Conservation (phyloP, 2,888 invertebrate genomes). For the Hypolimnas misippus region DNA sequence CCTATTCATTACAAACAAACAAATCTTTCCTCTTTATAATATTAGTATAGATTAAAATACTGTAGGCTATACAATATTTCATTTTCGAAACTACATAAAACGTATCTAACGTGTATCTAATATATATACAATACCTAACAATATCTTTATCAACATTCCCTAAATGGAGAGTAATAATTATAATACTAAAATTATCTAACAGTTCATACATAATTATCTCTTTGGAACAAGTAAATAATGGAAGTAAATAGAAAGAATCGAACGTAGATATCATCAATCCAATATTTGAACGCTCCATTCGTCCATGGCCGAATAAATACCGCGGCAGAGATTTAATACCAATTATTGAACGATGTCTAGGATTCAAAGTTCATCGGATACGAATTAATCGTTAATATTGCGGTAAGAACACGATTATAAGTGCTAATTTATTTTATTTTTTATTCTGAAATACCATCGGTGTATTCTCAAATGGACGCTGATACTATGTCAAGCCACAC, state of each 20-base stretch:
- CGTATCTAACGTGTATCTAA: too few relatives aligned
- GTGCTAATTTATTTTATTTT: too few relatives aligned
- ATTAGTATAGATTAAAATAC: too few relatives aligned
- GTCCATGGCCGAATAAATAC: not conserved
- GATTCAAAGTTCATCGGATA: not conserved
- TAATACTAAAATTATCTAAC: not conserved
- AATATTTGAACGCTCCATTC: slow-evolving; percentile 6
- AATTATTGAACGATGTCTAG: slow-evolving; percentile 4
- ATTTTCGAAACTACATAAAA: too few relatives aligned
- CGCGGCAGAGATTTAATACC: slow-evolving; percentile 1
- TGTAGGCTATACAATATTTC: too few relatives aligned
- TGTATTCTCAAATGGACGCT: too few relatives aligned
- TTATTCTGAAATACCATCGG: too few relatives aligned
- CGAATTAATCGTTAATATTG: not conserved
- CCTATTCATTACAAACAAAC: too few relatives aligned
- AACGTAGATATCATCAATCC: slow-evolving; percentile 1
- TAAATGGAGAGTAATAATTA: not conserved
- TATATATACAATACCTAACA: too few relatives aligned
- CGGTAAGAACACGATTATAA: not conserved
- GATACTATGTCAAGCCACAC: too few relatives aligned
- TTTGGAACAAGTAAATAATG: not conserved
- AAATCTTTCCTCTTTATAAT: too few relatives aligned
- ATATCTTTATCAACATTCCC: too few relatives aligned
- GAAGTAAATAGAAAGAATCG: not conserved
- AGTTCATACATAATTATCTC: not conserved